Conservation (phyloP, 2,888 invertebrate species). For the Epinotia nisella region DNA sequence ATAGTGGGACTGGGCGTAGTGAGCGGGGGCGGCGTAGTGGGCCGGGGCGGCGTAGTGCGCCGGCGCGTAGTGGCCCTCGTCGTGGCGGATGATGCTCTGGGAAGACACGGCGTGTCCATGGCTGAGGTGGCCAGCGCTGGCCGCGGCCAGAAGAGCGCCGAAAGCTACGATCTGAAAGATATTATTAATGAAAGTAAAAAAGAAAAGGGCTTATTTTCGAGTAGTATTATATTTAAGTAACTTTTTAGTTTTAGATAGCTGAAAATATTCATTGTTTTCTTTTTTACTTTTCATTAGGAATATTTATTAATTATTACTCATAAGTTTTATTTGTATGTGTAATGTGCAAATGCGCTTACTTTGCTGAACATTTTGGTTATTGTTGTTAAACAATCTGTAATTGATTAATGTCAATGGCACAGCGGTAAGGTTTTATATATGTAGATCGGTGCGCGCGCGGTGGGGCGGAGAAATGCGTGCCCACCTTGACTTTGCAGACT, state of each 20-base stretch:
- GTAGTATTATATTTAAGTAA: neutral
- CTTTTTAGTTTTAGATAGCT: no score
- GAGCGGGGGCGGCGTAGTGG: slow-evolving; percentile 47
- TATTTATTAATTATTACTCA: neutral
- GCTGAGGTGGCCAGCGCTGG: slow-evolving; percentile 72
- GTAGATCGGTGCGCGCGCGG: slow-evolving; percentile 55
- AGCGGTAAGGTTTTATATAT: slow-evolving; percentile 69
- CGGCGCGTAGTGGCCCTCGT: slow-evolving; percentile 65
- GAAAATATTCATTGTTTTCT: neutral
- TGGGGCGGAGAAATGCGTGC: slow-evolving; percentile 70
- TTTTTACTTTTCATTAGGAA: neutral
- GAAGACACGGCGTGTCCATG: slow-evolving; percentile 65
- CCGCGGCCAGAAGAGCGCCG: slow-evolving; percentile 70
- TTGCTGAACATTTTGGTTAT: slow-evolving; percentile 73
- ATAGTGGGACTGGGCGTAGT: slow-evolving; percentile 53
- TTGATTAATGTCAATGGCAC: slow-evolving; percentile 68
- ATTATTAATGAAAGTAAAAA: neutral
- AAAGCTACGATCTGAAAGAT: slow-evolving; percentile 69
- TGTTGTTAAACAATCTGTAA: slow-evolving; percentile 60
- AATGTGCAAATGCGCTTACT: slow-evolving; percentile 58
- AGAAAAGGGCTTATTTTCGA: neutral
- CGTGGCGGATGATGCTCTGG: slow-evolving; percentile 69
- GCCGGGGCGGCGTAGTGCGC: slow-evolving; percentile 40
- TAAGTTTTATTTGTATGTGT: neutral
- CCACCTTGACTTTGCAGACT: slow-evolving; percentile 65